Conservation (phyloP, 2,888 invertebrate species). For the Frankliniella intonsa region DNA sequence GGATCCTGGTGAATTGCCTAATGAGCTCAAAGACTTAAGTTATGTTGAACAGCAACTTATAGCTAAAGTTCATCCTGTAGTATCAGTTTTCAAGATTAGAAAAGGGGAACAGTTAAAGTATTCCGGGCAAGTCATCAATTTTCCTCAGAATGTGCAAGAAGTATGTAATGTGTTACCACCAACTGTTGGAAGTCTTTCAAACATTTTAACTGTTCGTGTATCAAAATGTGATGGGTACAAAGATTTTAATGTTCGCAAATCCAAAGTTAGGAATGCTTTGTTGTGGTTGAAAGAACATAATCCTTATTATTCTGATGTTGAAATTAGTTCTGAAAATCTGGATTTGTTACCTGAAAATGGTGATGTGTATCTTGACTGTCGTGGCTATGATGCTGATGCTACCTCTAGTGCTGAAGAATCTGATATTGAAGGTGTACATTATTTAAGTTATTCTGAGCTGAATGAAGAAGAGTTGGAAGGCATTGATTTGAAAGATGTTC, state of each 20-base stretch:
- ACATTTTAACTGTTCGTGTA: not conserved
- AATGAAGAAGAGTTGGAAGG: not conserved
- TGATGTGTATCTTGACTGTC: too few relatives aligned
- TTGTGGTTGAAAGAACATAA: conserved; percentile 20
- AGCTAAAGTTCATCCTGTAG: conserved; percentile 32
- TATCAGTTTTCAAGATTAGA: conserved; percentile 27
- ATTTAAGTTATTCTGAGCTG: not conserved
- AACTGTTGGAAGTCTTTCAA: not conserved
- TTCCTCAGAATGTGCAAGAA: conserved; percentile 30
- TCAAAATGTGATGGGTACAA: not conserved
- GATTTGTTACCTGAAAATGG: conserved; percentile 20
- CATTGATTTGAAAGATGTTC: not conserved
- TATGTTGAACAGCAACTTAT: conserved; percentile 32
- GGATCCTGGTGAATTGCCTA: conserved; percentile 26
- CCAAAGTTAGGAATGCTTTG: not conserved
- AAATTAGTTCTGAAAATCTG: conserved; percentile 13
- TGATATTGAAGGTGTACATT: not conserved
- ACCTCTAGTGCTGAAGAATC: not conserved
- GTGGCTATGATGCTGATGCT: too few relatives aligned
- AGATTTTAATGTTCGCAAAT: not conserved
- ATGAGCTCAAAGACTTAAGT: conserved; percentile 26
- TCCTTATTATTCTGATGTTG: conserved; percentile 20
- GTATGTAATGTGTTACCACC: conserved; percentile 29
- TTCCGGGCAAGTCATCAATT: conserved; percentile 32
- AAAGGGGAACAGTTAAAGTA: conserved; percentile 32